A percentile compares a stretch with the other conserved stretches of the same genome.
These are phyloP conservation scores for Microdon myrmicae DNA, from an alignment of 2,888 invertebrate genomes.

Conservation along the genomic window DNA sequence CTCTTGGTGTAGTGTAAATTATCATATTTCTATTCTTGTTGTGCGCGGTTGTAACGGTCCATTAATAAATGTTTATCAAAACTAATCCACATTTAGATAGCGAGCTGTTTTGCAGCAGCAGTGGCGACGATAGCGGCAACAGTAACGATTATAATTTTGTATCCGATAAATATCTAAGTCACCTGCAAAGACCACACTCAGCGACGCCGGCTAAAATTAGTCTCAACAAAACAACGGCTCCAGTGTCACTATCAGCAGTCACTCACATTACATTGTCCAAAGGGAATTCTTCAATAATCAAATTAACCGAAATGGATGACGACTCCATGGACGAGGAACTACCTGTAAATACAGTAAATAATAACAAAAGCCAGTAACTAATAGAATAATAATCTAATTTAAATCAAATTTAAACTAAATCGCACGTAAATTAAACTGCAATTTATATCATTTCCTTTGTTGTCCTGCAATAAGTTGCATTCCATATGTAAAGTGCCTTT, in stretches of 20 bases:
- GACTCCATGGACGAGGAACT: constrained; percentile 56
- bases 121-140: constrained; percentile 53
- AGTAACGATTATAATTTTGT: constrained; percentile 49
- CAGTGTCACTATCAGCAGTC: constrained; percentile 52
- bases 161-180: constrained; percentile 36
- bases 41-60: constrained; percentile 29
- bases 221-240: constrained; percentile 41
- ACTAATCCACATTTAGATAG: constrained; percentile 57
- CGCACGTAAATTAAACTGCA: background rate
- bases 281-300: constrained; percentile 34
- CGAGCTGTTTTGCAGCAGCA: constrained; percentile 53
- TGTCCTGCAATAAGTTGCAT: too few species aligned
- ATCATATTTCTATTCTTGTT: constrained; percentile 2
- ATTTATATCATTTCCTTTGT: background rate
- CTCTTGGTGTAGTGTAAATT: too few species aligned
- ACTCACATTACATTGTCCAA: constrained; percentile 40
- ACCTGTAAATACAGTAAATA: constrained; percentile 57
- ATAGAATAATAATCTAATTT: too few species aligned
- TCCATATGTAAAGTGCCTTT: too few species aligned
- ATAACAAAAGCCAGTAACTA: constrained; percentile 18
- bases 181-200: constrained; percentile 52
- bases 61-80: constrained; percentile 58
- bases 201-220: constrained; percentile 55
- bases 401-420: background rate
- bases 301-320: constrained; percentile 51